Evolutionary conservation across 2,113 vertebrate species (phyloP), one percentile per base, ranked within the genome.

Genomic region (Lanius collurio): DNA sequence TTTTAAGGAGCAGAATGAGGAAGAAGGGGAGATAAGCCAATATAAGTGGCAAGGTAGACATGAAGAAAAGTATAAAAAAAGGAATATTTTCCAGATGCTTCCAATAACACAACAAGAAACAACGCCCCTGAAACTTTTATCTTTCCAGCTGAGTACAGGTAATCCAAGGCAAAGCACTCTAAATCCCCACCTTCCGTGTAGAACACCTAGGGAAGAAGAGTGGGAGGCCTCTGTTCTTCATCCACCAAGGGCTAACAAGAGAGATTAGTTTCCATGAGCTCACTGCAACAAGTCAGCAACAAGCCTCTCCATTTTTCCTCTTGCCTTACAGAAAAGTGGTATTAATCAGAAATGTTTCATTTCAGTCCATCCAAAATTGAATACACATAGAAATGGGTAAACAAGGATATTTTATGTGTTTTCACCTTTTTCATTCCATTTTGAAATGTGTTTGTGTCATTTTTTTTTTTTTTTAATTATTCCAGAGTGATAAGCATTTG

Each of bases 1-100:
- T 10, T 30, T 74, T 82, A 30, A 69, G 9, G 26, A 7, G 15
- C 0, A 0, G 15, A 69, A 78, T 30, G 18, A 64, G 9, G 41
- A 53, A 44, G 60, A 46, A 71, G 7, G 19, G 21, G 24, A 73
- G 9, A 18, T 33, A 80, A 76, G 17, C 7, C 46, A 76, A 41
- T 60, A 35, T 5, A 78, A 53, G 8, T 44, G 19, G 21, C 17
- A 46, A 86, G 39, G 31, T 7, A 55, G 11, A 21, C 37, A 39
- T n/a, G 37, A 85, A 64, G 24, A 63, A 59, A 85, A 85, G 5
- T 21, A 8, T 35, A 49, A 49, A 53, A 55, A 74, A 74, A 74
- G 33, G 27, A 86, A 10, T 10, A 6, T 47, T 56, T 56, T 10
- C 62, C 64, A 35, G 30, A 18, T 62, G 2, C 15, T 80, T 41